Evolutionary conservation across 2,888 invertebrate species (phyloP).

Genomic region (Drosophila tanythrix): DNA sequence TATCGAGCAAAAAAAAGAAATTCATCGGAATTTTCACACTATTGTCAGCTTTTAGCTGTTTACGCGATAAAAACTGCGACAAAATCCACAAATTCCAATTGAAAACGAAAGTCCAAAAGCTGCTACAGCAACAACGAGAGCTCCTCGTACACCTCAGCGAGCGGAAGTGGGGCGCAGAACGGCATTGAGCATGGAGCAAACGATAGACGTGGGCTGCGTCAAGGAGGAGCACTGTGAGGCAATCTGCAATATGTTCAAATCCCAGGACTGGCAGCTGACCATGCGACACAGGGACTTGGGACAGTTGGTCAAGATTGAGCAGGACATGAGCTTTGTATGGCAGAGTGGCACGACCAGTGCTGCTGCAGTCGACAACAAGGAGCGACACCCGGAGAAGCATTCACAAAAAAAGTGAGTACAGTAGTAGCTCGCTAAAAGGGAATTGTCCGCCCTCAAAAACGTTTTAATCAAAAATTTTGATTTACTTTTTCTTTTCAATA

Average conservation of each 20-base stretch:
- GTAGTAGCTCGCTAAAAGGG: not conserved
- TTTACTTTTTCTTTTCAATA: not conserved
- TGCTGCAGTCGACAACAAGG: constrained; percentile 26
- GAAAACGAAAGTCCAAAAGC: not conserved
- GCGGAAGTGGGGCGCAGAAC: constrained; percentile 4
- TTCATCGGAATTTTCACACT: constrained; percentile 42
- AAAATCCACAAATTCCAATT: constrained; percentile 10
- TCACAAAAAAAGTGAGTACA: constrained; percentile 41
- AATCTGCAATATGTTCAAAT: constrained; percentile 57
- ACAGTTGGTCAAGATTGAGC: constrained; percentile 49
- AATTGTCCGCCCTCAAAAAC: not conserved
- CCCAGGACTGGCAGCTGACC: constrained; percentile 50
- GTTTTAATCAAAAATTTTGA: not conserved
- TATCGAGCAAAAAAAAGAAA: constrained; percentile 34
- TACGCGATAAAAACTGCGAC: constrained; percentile 29
- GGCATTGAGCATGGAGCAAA: constrained; percentile 38
- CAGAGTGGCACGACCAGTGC: constrained; percentile 16
- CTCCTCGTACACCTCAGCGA: not conserved
- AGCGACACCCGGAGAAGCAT: constrained; percentile 30
- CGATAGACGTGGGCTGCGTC: constrained; percentile 52
- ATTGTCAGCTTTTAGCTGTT: constrained; percentile 37
- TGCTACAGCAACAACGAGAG: not conserved
- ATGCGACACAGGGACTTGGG: constrained; percentile 55
- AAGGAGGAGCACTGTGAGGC: constrained; percentile 58
- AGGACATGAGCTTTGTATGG: constrained; percentile 55